These are phyloP conservation scores for Pseudopodoces humilis DNA, from an alignment of 2,113 vertebrate genomes.

Conservation along the genomic window DNA sequence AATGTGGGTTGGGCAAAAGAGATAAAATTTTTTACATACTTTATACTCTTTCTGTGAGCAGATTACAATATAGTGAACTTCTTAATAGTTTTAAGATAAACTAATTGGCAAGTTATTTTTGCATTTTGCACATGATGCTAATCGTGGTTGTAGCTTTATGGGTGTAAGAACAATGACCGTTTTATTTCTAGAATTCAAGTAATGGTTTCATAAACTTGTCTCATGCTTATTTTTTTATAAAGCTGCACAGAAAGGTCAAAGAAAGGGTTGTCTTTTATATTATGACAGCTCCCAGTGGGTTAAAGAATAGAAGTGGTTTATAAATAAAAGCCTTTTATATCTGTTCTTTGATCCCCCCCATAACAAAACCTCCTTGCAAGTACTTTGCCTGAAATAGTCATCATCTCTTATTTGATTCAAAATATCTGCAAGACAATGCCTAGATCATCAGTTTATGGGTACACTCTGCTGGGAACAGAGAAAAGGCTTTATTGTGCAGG, in stretches of 20 bases:
- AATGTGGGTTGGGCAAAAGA: neutral
- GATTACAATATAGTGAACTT: neutral
- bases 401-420: constrained; percentile 32
- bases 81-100: constrained; percentile 32
- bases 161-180: constrained; percentile 7
- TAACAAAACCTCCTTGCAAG: constrained; percentile 7
- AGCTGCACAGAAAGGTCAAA: constrained; percentile 43
- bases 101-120: constrained; percentile 10
- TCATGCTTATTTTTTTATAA: constrained; percentile 46
- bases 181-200: constrained; percentile 43
- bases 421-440: constrained; percentile 3
- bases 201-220: constrained; percentile 42
- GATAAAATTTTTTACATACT: neutral
- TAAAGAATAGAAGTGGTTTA: constrained; percentile 55
- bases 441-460: neutral
- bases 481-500: neutral
- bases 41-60: neutral
- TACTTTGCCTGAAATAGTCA: neutral
- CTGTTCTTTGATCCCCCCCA: constrained; percentile 17
- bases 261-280: constrained; percentile 36
- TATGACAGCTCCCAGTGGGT: constrained; percentile 1
- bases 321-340: constrained; percentile 59
- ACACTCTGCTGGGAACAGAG: neutral
- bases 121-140: constrained; percentile 15
- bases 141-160: neutral